Conservation (phyloP, 2,113 vertebrate species). For the Excalfactoria chinensis region DNA sequence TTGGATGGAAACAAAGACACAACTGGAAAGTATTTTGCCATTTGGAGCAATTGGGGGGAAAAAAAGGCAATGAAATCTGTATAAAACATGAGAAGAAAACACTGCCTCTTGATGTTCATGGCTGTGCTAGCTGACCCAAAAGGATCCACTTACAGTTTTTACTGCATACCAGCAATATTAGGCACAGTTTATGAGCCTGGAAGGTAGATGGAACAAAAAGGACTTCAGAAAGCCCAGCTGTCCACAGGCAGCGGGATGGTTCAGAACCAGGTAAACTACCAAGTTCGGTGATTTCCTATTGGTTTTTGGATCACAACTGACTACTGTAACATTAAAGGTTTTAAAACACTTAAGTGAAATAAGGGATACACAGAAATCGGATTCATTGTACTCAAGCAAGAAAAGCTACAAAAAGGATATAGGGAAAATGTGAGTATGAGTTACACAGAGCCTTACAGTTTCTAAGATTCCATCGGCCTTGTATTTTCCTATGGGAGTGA, state of each 20-base stretch:
- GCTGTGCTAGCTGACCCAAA: not conserved
- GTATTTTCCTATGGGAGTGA: slow-evolving; percentile 86
- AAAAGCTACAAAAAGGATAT: not conserved
- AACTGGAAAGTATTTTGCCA: slow-evolving; percentile 8
- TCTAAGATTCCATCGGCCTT: slow-evolving; percentile 92
- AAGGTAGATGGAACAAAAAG: not conserved
- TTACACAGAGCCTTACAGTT: slow-evolving; percentile 81
- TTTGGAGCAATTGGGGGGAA: not conserved
- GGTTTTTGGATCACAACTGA: not conserved
- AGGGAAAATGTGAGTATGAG: slow-evolving; percentile 14
- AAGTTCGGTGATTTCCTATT: not conserved
- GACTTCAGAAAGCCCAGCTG: not conserved
- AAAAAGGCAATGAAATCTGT: not conserved
- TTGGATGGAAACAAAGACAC: slow-evolving; percentile 20
- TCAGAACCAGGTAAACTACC: not conserved
- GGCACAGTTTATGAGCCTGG: not conserved
- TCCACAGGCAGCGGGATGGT: not conserved
- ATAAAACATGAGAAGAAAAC: not conserved
- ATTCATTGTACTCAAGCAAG: not conserved
- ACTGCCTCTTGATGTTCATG: not conserved
- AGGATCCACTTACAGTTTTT: not conserved
- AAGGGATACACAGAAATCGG: not conserved
- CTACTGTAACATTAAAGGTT: not conserved
- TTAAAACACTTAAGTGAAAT: not conserved
- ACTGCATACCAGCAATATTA: not conserved